These are phyloP conservation scores for Oreohelix idahoensis DNA, from an alignment of 1,140 invertebrate species.

Conservation along the genomic window DNA sequence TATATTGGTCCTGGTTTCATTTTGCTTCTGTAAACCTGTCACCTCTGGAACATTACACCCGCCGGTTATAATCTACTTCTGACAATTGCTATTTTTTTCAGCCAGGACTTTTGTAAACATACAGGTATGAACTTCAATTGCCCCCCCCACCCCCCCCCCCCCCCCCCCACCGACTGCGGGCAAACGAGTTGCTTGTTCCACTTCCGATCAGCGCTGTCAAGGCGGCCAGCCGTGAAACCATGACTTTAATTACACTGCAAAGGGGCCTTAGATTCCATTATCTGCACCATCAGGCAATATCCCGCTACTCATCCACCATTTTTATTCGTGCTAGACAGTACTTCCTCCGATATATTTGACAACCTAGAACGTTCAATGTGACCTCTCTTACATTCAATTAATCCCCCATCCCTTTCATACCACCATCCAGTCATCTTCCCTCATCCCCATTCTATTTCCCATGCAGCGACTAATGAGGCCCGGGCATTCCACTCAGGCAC, in stretches of 20 bases:
- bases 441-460: not conserved
- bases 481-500: slow-evolving; percentile 27
- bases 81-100: too few relatives aligned
- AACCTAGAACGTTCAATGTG: not conserved
- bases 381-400: too few relatives aligned
- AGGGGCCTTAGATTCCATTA: not conserved
- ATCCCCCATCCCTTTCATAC: not conserved
- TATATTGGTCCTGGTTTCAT: too few relatives aligned
- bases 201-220: slow-evolving; percentile 30
- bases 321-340: not conserved
- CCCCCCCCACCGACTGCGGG: not conserved
- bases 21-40: too few relatives aligned
- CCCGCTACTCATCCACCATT: not conserved
- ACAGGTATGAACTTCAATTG: too few relatives aligned
- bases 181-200: slow-evolving; percentile 1
- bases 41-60: too few relatives aligned
- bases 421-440: not conserved
- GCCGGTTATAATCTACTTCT: too few relatives aligned
- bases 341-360: not conserved
- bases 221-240: slow-evolving; percentile 10
- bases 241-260: not conserved
- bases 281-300: not conserved
- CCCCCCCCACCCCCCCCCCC: too few relatives aligned
- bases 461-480: slow-evolving; percentile 34
- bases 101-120: too few relatives aligned